Conservation (phyloP, 2,797 vertebrate species). For the Melanotaenia boesemani region DNA sequence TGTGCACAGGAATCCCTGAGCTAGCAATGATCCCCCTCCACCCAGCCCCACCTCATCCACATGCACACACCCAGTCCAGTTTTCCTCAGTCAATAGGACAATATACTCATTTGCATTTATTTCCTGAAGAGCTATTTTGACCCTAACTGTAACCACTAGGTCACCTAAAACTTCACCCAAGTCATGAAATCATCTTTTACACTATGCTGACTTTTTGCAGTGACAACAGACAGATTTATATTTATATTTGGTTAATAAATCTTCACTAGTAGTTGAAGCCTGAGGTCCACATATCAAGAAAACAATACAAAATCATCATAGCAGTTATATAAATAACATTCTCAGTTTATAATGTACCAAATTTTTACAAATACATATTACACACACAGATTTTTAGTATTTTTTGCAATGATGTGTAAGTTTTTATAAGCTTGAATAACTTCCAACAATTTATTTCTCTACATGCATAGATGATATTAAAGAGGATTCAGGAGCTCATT, state of each 20-base stretch:
- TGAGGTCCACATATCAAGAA: no score
- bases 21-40: constrained; percentile 65
- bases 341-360: no score
- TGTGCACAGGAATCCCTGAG: constrained; percentile 82
- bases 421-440: not conserved
- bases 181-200: no score
- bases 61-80: constrained; percentile 7
- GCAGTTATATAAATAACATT: no score
- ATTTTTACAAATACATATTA: no score
- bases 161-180: not conserved
- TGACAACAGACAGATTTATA: no score
- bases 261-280: no score
- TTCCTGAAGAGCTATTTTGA: not conserved
- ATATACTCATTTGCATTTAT: not conserved
- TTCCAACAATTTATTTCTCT: not conserved
- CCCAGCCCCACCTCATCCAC: constrained; percentile 25
- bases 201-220: no score
- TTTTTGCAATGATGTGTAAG: not conserved
- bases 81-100: not conserved
- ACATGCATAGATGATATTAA: not conserved
- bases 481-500: not conserved
- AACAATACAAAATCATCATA: no score
- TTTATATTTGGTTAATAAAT: no score
- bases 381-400: not conserved
- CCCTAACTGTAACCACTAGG: not conserved